Evolutionary conservation across 2,113 vertebrate species (phyloP).

Genomic region (Apteryx mantelli): DNA sequence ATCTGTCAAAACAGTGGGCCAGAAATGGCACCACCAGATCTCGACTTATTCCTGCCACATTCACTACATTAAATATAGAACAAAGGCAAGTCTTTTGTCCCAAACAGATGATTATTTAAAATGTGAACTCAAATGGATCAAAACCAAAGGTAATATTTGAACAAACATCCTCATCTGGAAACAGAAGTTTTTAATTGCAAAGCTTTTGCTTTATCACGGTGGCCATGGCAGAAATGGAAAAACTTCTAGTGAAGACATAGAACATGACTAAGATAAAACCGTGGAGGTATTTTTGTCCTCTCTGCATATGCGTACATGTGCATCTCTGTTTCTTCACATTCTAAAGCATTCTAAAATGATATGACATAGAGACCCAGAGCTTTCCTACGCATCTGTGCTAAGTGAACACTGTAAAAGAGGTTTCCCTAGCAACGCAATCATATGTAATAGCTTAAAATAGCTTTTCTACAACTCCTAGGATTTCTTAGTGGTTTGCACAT

Average conservation of each 20-base stretch:
- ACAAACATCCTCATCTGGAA: neutral
- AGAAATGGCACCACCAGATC: neutral
- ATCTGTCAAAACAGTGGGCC: neutral
- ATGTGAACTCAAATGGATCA: neutral
- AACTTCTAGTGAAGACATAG: neutral
- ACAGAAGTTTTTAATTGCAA: neutral
- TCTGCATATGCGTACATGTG: neutral
- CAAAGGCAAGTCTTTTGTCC: neutral
- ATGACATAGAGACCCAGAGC: slow-evolving; percentile 44
- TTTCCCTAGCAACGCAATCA: slow-evolving; percentile 74
- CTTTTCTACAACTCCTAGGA: slow-evolving; percentile 51
- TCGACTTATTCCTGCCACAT: neutral
- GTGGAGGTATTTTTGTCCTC: neutral
- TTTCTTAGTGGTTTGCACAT: slow-evolving; percentile 32
- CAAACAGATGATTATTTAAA: neutral
- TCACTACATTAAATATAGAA: accelerated
- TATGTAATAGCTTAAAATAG: slow-evolving; percentile 72
- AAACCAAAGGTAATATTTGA: neutral
- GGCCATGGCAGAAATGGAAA: neutral
- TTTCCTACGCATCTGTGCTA: slow-evolving; percentile 60
- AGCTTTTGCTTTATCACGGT: neutral
- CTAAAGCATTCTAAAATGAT: neutral
- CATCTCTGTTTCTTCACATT: neutral
- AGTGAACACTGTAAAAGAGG: slow-evolving; percentile 39
- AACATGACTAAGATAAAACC: slow-evolving; percentile 9